These are phyloP conservation scores for Micromys minutus DNA, from an alignment of 2,113 vertebrate species.

Conservation along the genomic window DNA sequence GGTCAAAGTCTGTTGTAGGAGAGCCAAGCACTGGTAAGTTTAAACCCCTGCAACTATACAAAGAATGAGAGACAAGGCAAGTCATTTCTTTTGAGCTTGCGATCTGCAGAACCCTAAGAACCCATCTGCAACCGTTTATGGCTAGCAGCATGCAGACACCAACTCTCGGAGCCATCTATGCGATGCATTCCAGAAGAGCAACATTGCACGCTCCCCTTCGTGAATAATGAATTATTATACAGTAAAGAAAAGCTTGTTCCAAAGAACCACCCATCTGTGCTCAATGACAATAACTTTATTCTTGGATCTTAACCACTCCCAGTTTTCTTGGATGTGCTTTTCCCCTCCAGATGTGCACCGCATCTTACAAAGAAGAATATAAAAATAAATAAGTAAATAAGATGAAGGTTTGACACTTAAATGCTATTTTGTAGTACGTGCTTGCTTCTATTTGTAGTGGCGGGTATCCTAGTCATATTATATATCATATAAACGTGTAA, in stretches of 20 bases:
- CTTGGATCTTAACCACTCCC: not conserved
- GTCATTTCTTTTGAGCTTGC: not conserved
- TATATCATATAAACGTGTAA: too few species aligned
- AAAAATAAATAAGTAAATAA: conserved; percentile 2
- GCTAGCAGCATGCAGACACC: conserved; percentile 44
- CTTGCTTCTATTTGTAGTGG: not conserved
- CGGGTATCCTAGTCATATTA: not conserved
- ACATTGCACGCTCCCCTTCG: conserved; percentile 68
- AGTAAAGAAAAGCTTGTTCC: conserved; percentile 58
- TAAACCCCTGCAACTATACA: conserved; percentile 5
- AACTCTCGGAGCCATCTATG: conserved; percentile 48
- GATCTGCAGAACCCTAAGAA: conserved; percentile 48
- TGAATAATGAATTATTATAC: conserved; percentile 45
- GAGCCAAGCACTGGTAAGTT: conserved; percentile 34
- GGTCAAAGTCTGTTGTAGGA: conserved; percentile 49
- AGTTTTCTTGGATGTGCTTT: conserved; percentile 40
- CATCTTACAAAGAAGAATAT: not conserved
- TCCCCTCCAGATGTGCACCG: conserved; percentile 34
- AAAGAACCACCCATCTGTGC: conserved; percentile 42
- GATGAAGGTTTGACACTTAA: not conserved
- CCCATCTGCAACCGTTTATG: conserved; percentile 66
- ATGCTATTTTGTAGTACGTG: not conserved
- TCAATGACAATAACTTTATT: conserved; percentile 55
- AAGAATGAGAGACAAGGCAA: conserved; percentile 63
- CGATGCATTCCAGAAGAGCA: not conserved